Percentiles rank a stretch among this genome's conserved stretches.
Evolutionary conservation across 2,797 vertebrate species (phyloP).

Genomic region (Acanthornis magna): DNA sequence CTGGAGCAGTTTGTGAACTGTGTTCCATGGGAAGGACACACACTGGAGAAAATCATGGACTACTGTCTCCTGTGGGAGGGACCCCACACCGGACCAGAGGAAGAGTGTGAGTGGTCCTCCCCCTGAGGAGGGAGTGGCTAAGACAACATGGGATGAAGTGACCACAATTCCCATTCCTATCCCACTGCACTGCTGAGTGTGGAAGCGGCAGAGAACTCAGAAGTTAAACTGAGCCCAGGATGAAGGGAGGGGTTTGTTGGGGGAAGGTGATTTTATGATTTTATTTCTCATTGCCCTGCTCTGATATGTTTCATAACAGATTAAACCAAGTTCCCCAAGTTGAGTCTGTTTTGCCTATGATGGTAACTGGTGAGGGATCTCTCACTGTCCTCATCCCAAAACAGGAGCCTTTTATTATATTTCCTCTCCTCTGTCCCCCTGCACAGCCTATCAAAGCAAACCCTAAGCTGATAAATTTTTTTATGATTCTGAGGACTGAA

Average conservation of each 20-base stretch:
- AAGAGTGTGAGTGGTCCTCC: background rate
- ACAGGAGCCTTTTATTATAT: rapidly evolving
- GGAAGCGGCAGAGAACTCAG: background rate
- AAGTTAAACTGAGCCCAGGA: background rate
- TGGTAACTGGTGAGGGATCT: background rate
- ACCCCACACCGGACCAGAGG: rapidly evolving
- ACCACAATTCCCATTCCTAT: background rate
- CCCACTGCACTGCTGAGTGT: background rate
- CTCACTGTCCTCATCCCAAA: background rate
- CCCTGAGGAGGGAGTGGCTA: background rate
- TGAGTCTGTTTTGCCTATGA: rapidly evolving
- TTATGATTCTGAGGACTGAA: background rate
- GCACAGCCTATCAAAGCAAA: background rate
- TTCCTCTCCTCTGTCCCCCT: background rate
- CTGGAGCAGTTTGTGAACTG: background rate
- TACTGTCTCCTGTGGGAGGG: background rate
- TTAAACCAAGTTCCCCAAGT: background rate
- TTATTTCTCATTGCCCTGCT: background rate
- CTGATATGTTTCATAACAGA: background rate
- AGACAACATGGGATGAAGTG: background rate
- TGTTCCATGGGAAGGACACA: background rate
- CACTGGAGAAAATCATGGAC: rapidly evolving
- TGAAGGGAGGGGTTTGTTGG: background rate
- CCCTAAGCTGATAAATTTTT: background rate
- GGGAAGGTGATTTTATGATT: background rate